Conservation (phyloP, 2,888 invertebrate genomes). For the Balanococcus diminutus region DNA sequence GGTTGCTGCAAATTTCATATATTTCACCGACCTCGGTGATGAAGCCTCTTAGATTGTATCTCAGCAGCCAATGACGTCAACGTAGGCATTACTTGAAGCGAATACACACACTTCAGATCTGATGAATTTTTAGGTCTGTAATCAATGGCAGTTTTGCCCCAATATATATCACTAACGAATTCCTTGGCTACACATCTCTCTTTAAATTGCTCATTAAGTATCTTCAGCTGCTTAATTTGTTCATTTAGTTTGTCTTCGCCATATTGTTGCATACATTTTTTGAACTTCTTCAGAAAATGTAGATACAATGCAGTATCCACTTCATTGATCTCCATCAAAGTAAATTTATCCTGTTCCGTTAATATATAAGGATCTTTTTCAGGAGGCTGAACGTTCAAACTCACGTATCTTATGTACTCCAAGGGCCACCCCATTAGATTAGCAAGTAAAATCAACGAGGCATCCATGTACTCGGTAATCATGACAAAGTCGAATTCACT, state of each 20-base stretch:
- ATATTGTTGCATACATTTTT: neutral
- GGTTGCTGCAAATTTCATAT: too few species aligned
- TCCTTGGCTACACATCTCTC: neutral
- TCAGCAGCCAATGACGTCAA: too few species aligned
- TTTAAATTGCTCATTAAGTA: neutral
- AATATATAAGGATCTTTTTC: neutral
- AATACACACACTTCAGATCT: neutral
- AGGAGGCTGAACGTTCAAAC: neutral
- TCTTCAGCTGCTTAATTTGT: neutral
- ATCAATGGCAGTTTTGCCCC: neutral
- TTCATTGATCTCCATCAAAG: neutral
- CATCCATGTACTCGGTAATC: conserved; percentile 59
- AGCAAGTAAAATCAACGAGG: conserved; percentile 58
- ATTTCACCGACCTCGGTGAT: too few species aligned
- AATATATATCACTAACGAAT: neutral
- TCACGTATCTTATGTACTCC: conserved; percentile 56
- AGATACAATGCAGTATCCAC: neutral
- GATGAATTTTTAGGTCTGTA: neutral
- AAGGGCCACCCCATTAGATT: conserved; percentile 59
- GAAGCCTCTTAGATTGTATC: too few species aligned
- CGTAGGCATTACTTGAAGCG: too few species aligned
- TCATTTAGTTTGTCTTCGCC: neutral
- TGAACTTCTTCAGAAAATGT: conserved; percentile 30
- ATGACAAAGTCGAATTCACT: conserved; percentile 58
- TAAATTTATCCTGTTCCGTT: neutral